Conservation (phyloP, 2,797 vertebrate species). For the Anomalospiza imberbis region DNA sequence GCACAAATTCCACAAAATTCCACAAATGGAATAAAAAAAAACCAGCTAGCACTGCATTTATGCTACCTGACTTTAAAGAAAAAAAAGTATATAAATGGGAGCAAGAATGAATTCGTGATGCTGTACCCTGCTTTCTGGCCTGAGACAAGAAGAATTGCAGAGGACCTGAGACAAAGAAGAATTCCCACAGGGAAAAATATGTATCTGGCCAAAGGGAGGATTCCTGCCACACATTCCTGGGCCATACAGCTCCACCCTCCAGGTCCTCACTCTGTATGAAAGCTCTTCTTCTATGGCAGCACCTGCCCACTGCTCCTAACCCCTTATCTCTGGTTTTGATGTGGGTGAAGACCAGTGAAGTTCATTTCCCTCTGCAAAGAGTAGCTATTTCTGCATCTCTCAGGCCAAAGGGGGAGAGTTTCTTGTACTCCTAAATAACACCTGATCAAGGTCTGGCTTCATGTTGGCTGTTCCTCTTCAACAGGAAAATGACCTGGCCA, state of each 20-base stretch:
- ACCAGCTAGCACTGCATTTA: neutral
- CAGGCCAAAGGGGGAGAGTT: neutral
- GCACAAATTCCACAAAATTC: neutral
- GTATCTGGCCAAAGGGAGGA: neutral
- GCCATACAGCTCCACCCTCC: neutral
- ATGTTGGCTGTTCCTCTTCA: fast-evolving
- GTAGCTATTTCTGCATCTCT: neutral
- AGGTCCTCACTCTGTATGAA: fast-evolving
- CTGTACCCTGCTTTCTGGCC: neutral
- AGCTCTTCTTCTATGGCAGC: neutral
- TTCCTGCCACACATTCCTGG: neutral
- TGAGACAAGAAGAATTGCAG: neutral
- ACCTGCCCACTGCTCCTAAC: neutral
- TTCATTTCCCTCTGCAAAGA: neutral
- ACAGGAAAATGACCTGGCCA: neutral
- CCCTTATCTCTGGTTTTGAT: neutral
- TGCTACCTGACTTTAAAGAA: neutral
- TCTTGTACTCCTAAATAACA: neutral
- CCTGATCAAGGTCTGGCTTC: neutral
- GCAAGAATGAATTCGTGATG: neutral
- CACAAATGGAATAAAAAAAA: neutral
- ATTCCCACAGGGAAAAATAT: neutral
- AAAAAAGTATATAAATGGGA: neutral
- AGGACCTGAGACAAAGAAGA: neutral
- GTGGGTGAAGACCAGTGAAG: neutral